Evolutionary conservation across 2,113 vertebrate species (phyloP), one percentile per base, ranked within the genome.

Genomic region (Diadophis punctatus): DNA sequence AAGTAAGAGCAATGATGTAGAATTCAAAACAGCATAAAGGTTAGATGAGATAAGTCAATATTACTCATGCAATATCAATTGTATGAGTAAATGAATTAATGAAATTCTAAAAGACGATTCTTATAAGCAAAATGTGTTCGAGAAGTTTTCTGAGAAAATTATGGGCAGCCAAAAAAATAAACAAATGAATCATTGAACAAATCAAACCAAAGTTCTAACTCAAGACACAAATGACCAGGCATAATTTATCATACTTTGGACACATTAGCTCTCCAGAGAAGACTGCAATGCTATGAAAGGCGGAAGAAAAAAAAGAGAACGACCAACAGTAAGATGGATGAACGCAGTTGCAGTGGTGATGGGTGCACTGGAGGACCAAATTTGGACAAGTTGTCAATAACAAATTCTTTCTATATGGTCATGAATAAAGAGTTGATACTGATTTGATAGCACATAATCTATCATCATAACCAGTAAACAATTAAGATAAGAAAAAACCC

Each of bases 1-100:
- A 90, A 93, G 58, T 34, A 91, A 95, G 93, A 93, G 91, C 1
- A 95, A 88, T 30, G 53, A 90, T 85, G 80, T 80, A 92, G 94
- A 74, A 27, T 90, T 48, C 43, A 90, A 95, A 95, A 95, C 95
- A 95, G 90, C 94, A 27, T 91, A 94, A 96, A 95, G 93, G 86
- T 95, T 91, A 87, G 30, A 49, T 74, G 56, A 51, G 93, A 84
- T 87, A 56, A 89, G 93, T 6, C 39, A 63, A 86, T 53, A 53
- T 53, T 53, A 53, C 51, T 51, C 51, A 51, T 51, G 12, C 91
- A 87, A 92, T 94, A 92, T 86, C 94, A 49, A 88, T 18, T 6
- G 53, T 86, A 92, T n/a, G 90, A 74, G 48, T 93, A 90, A 53
- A 68, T 86, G 46, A 91, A 53, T n/a, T 46, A 43, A 80, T 22